These are phyloP conservation scores for Tridacna crocea DNA, from an alignment of 2,888 invertebrate species.

Conservation along the genomic window DNA sequence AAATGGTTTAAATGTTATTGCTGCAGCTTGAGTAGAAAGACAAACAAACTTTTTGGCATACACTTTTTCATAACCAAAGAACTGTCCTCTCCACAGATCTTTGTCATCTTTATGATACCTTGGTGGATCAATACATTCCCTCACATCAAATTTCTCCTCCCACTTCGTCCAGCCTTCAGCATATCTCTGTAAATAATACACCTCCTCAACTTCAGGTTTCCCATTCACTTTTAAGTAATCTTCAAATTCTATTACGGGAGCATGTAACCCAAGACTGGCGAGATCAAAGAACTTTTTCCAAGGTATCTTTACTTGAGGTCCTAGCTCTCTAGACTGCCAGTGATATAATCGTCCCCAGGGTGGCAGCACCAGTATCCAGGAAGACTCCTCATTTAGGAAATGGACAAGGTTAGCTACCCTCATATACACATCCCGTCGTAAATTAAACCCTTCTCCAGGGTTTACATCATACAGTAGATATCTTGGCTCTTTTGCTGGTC, in stretches of 20 bases:
- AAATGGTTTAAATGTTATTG: constrained; percentile 84
- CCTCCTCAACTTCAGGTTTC: constrained; percentile 88
- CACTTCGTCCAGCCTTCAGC: constrained; percentile 94
- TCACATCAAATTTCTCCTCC: constrained; percentile 91
- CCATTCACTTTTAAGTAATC: constrained; percentile 89
- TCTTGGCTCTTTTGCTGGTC: constrained; percentile 78
- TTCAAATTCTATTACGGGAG: constrained; percentile 94
- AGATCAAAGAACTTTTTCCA: constrained; percentile 96
- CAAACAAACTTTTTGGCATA: constrained; percentile 89
- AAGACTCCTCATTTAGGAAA: constrained; percentile 86
- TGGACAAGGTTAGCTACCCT: constrained; percentile 93
- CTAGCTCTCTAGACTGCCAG: constrained; percentile 87
- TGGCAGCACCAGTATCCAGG: constrained; percentile 90
- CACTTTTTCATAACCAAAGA: constrained; percentile 91
- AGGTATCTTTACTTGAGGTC: constrained; percentile 87
- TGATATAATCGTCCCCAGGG: constrained; percentile 97
- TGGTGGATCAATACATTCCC: constrained; percentile 85
- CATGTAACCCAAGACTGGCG: constrained; percentile 90
- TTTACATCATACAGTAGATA: constrained; percentile 97
- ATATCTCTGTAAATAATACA: constrained; percentile 93
- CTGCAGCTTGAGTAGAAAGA: constrained; percentile 91
- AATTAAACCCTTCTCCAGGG: constrained; percentile 97
- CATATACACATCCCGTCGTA: constrained; percentile 97
- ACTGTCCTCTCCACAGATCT: constrained; percentile 85
- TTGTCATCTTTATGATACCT: constrained; percentile 77